Conservation (phyloP, 2,888 invertebrate genomes). For the Fabriciana adippe region DNA sequence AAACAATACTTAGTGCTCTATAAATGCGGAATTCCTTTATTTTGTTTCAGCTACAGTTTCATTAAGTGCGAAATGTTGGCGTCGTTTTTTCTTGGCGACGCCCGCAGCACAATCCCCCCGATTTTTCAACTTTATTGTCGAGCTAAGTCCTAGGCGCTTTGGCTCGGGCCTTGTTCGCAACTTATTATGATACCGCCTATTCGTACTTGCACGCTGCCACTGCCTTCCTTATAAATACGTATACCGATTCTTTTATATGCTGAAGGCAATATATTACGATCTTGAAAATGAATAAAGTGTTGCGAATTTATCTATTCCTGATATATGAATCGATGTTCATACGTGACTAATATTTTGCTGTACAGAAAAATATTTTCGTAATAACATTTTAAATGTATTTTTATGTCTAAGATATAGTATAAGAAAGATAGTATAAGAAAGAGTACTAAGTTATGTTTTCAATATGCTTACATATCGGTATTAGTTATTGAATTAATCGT, state of each 20-base stretch:
- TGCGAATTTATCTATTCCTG: not conserved
- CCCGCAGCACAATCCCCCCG: slow-evolving; percentile 71
- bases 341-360: no score
- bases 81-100: slow-evolving; percentile 72
- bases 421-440: no score
- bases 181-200: slow-evolving; percentile 60
- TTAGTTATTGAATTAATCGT: no score
- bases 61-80: slow-evolving; percentile 78
- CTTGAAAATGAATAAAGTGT: not conserved
- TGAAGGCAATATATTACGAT: slow-evolving; percentile 1
- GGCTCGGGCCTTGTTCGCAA: slow-evolving; percentile 54
- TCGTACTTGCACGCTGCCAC: slow-evolving; percentile 41
- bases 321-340: no score
- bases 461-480: no score
- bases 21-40: slow-evolving; percentile 74
- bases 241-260: slow-evolving; percentile 12
- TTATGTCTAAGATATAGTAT: no score
- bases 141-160: slow-evolving; percentile 62
- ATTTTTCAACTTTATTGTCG: slow-evolving; percentile 78
- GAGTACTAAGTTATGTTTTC: no score
- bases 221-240: slow-evolving; percentile 21
- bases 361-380: no score
- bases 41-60: slow-evolving; percentile 78
- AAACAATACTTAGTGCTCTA: slow-evolving; percentile 68
- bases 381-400: no score